Evolutionary conservation across 2,113 vertebrate genomes (phyloP).

Genomic region (Neogobius melanostomus): DNA sequence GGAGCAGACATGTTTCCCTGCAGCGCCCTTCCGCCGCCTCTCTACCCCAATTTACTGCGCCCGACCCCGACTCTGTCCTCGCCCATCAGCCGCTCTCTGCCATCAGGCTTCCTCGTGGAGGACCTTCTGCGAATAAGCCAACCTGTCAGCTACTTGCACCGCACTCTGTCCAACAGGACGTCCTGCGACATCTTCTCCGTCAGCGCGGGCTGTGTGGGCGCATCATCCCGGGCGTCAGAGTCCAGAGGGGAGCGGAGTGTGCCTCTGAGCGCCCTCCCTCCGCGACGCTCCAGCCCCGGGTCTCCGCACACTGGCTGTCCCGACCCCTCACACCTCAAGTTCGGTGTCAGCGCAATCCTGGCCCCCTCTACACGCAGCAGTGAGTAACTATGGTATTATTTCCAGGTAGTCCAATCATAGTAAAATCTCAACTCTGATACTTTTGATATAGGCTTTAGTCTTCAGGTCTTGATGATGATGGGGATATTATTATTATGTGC

Average conservation of each 20-base stretch:
- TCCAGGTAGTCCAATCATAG: neutral
- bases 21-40: slow-evolving; percentile 85
- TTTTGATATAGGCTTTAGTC: neutral
- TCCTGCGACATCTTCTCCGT: slow-evolving; percentile 32
- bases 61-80: slow-evolving; percentile 83
- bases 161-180: slow-evolving; percentile 65
- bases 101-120: slow-evolving; percentile 92
- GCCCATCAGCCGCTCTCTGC: slow-evolving; percentile 81
- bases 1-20: slow-evolving; percentile 84
- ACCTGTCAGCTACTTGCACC: slow-evolving; percentile 79
- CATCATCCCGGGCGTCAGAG: slow-evolving; percentile 71
- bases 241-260: slow-evolving; percentile 66
- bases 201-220: slow-evolving; percentile 4
- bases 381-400: slow-evolving; percentile 61
- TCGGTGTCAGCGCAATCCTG: slow-evolving; percentile 95
- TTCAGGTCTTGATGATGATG: no score
- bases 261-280: slow-evolving; percentile 48
- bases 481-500: no score
- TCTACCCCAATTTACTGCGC: slow-evolving; percentile 87
- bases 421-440: neutral
- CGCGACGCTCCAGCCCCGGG: slow-evolving; percentile 70
- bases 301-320: slow-evolving; percentile 48
- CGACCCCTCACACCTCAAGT: slow-evolving; percentile 89
- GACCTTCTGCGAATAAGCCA: slow-evolving; percentile 88
- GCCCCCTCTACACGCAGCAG: slow-evolving; percentile 84